Base-by-base conservation (phyloP, 2,888 invertebrate genomes). In the Lysandra bellargus region DNA sequence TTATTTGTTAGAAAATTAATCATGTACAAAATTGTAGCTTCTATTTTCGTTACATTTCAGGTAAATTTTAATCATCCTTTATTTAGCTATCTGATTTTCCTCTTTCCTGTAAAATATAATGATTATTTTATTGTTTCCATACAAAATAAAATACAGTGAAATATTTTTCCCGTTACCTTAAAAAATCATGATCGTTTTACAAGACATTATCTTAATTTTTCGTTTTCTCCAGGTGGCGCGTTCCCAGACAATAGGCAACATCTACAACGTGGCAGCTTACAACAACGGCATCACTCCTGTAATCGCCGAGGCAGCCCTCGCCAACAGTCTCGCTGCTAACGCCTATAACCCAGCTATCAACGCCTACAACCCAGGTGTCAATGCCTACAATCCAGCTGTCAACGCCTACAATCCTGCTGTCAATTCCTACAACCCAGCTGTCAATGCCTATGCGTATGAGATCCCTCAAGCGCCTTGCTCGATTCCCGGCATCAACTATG, bases 401-500 rank as follows among this genome's bases (percentile, higher is more conserved):
- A 40, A 23, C 40, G 79, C 44, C 61, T 61, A 64, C 30, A 72
- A n/a, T 14, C 12, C 53, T 0, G 44, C 53, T 23, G 73, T 6
- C 57, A 17, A 57, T 4, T 23, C 61, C 6, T 37, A 53, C 33
- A 57, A 73, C 17, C 73, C 73, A 7, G 78, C 72, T 6, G 78
- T 9, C 17, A 40, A n/a, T 6, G 73, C 33, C 30, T 37, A 73
- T 5, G 74, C 74, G n/a, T 74, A 57, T 14, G 60, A 37, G 60
- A 60, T 74, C 17, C 69, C 69, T 1, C 79, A 57, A 61, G 7
- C 74, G 1, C 74, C 61, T 40, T 60, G 74, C n/a, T 44, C 44
- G 78, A 61, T 30, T 2, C 72, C 69, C 7, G 80, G 80, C 72
- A 30, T 74, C n/a, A 80, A 80, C 44, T 78, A 73, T 72, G 81